Conservation (phyloP, 2,888 invertebrate genomes). For the Drosophila seclusa region DNA sequence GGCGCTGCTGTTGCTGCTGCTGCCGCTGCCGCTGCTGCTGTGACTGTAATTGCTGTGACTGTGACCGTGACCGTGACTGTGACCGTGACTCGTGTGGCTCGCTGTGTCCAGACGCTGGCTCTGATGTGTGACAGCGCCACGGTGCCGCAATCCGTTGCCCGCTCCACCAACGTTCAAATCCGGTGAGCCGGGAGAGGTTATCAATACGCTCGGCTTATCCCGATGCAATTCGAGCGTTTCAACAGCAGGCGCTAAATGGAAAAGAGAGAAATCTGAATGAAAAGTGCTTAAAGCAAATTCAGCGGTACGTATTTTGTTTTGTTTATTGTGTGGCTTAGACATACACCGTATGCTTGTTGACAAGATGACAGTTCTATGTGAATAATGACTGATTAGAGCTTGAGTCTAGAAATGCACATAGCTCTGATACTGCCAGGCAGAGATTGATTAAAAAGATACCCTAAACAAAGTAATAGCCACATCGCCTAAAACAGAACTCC, state of each 20-base stretch:
- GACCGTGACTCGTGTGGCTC: constrained; percentile 29
- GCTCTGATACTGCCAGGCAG: constrained; percentile 6
- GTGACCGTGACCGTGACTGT: constrained; percentile 30
- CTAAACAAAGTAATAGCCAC: neutral
- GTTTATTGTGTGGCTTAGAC: constrained; percentile 48
- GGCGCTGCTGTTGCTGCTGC: constrained; percentile 78
- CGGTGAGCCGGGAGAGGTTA: constrained; percentile 97
- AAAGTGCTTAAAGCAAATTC: neutral
- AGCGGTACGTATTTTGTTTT: constrained; percentile 5
- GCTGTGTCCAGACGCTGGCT: constrained; percentile 48
- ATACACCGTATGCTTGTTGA: constrained; percentile 47
- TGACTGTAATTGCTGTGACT: constrained; percentile 60
- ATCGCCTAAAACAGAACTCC: neutral
- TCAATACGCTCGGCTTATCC: constrained; percentile 96
- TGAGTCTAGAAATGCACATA: neutral
- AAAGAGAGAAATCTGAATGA: neutral
- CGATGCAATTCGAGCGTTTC: constrained; percentile 85
- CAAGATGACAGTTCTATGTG: neutral
- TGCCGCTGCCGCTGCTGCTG: constrained; percentile 71
- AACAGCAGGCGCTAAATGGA: constrained; percentile 71
- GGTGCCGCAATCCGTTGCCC: constrained; percentile 74
- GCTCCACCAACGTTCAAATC: constrained; percentile 88
- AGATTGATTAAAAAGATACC: neutral
- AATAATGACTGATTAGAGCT: constrained; percentile 8
- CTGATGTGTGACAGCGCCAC: constrained; percentile 63